These are phyloP conservation scores for Ectropis crepuscularia DNA, from an alignment of 2,888 invertebrate genomes.

Conservation along the genomic window DNA sequence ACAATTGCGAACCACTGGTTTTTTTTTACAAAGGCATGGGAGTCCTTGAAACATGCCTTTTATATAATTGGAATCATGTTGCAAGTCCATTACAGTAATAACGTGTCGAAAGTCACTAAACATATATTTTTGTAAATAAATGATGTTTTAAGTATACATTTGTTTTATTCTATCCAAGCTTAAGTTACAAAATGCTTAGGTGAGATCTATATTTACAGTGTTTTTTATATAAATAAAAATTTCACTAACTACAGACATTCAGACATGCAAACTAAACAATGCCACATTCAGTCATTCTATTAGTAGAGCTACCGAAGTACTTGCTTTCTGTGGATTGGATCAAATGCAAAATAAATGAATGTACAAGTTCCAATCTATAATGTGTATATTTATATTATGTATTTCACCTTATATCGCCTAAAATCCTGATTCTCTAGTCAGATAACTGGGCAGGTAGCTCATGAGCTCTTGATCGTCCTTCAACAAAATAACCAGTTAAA, in stretches of 20 bases:
- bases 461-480: constrained; percentile 61
- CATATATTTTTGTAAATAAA: constrained; percentile 82
- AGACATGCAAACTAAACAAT: constrained; percentile 29
- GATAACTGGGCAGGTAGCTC: constrained; percentile 57
- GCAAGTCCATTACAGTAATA: constrained; percentile 60
- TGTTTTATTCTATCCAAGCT: constrained; percentile 38
- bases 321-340: no score
- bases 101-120: constrained; percentile 58
- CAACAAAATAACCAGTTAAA: constrained; percentile 53
- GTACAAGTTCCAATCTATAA: no score
- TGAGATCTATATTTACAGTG: constrained; percentile 55
- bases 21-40: background rate
- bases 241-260: constrained; percentile 13
- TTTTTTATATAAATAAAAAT: constrained; percentile 15
- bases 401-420: constrained; percentile 49
- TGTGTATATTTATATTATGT: no score
- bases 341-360: no score
- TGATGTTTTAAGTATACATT: constrained; percentile 54
- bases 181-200: constrained; percentile 44
- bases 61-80: constrained; percentile 64
- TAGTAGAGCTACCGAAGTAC: background rate
- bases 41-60: constrained; percentile 29
- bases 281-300: constrained; percentile 29
- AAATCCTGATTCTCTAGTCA: constrained; percentile 59
- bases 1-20: no score